Base-by-base conservation (phyloP, 1,140 invertebrate genomes). In the Oryzaephilus surinamensis region DNA sequence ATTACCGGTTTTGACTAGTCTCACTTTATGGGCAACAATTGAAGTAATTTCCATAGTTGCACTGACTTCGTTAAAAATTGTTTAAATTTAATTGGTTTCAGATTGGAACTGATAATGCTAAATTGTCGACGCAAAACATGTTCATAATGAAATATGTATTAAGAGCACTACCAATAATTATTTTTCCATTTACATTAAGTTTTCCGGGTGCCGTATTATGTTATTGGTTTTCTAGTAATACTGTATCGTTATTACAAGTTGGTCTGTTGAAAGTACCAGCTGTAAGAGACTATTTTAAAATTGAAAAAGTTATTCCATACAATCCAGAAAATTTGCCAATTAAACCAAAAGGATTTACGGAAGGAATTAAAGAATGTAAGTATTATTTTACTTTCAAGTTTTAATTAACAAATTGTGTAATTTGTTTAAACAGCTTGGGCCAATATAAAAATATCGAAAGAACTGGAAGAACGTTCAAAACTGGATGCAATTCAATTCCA, bases 151-250 rank as follows among this genome's bases (percentile, higher is more conserved):
- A 77, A 62, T 84, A 84, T 57, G 58, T 84, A 1, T 52, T 94
- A 0, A 63, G 81, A 47, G 76, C 69, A 1, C 45, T 95, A 20
- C 93, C 93, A 7, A 0, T 95, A 6, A 43, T 90, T 14, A 78
- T 91, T 52, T 76, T 96, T 29, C 84, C 89, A 3, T 82, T 95
- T 50, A 86, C 79, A 10, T 72, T 90, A 15, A 83, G 90, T 56
- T 96, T 97, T 55, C 81, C 88, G n/a, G 74, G 81, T 15, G 89
- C 84, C 10, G 78, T 97, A 52, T 65, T 92, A 14, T 78, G 81
- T 23, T 97, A 98, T 58, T 98, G 94, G 94, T 68, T 75, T 18
- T 78, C 82, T 16, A 84, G 77, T 36, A 98, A 98, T 61, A 68
- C 83, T n/a, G 76, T 95, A 39, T 94, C 93, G 0, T 52, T 98